Percentiles rank a stretch among this genome's conserved stretches.
Conservation (phyloP, 2,888 invertebrate genomes). For the Pyrochroa serraticornis region DNA sequence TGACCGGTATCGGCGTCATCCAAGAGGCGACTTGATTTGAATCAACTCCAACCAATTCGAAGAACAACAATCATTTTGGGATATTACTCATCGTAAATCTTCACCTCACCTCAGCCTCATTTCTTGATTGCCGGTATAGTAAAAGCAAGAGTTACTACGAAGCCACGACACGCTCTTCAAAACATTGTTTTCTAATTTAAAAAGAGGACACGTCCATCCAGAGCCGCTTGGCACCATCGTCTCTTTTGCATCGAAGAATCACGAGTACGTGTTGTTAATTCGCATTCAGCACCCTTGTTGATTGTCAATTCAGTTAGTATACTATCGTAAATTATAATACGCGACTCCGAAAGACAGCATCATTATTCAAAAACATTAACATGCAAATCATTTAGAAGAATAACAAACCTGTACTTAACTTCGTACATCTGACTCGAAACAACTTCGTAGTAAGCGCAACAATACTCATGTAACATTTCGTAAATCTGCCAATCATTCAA, state of each 20-base stretch:
- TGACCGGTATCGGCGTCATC: slow-evolving; percentile 18
- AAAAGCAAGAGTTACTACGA: no score
- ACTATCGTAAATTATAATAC: slow-evolving; percentile 23
- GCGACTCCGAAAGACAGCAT: slow-evolving; percentile 17
- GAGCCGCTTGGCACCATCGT: neutral
- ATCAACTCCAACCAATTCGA: slow-evolving; percentile 20
- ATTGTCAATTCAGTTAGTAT: slow-evolving; percentile 24
- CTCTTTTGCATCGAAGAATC: slow-evolving; percentile 5
- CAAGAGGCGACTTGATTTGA: slow-evolving; percentile 7
- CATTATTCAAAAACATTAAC: slow-evolving; percentile 28
- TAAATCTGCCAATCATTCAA: slow-evolving; percentile 21
- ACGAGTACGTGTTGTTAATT: slow-evolving; percentile 21
- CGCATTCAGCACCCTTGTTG: slow-evolving; percentile 19
- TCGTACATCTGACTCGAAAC: neutral
- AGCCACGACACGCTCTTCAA: no score
- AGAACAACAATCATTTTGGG: slow-evolving; percentile 12
- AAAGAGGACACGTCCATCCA: slow-evolving; percentile 1
- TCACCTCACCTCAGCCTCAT: slow-evolving; percentile 4
- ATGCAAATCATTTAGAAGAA: slow-evolving; percentile 29
- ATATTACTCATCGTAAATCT: slow-evolving; percentile 15
- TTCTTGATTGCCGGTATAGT: neutral
- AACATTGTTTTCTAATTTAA: neutral
- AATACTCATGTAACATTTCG: slow-evolving; percentile 6
- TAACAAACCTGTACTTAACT: slow-evolving; percentile 15
- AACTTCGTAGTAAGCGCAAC: neutral